phyloP scores from a whole-genome alignment of 2,888 invertebrate genomes.

The Odontothrips loti region DNA sequence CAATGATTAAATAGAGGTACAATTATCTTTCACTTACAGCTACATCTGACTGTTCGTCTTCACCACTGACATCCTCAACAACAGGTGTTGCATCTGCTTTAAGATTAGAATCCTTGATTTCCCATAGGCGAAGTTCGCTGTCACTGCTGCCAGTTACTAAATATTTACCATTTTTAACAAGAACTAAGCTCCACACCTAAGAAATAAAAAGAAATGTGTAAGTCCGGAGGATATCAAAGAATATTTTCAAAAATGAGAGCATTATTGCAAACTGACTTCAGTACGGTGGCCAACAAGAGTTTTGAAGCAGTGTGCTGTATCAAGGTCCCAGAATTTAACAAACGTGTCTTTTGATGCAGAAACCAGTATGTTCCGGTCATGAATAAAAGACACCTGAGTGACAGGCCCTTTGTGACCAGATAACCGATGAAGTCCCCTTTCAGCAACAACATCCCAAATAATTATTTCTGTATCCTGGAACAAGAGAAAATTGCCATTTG shows the following conservation, averaged over 20 bases:
- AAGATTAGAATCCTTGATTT: conserved; percentile 63
- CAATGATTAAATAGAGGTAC: conserved; percentile 28
- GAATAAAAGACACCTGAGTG: conserved; percentile 74
- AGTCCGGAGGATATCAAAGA: conserved; percentile 26
- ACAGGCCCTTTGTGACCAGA: conserved; percentile 88
- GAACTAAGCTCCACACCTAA: conserved; percentile 78
- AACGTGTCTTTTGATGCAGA: conserved; percentile 90
- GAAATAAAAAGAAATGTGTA: conserved; percentile 34
- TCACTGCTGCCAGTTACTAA: conserved; percentile 86
- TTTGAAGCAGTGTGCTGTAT: conserved; percentile 92
- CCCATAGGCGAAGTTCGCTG: conserved; percentile 80
- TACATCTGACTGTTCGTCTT: conserved; percentile 54
- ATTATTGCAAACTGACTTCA: conserved; percentile 55
- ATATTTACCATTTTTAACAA: conserved; percentile 73
- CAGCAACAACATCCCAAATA: conserved; percentile 90
- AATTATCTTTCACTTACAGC: conserved; percentile 48
- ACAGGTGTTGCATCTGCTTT: conserved; percentile 43
- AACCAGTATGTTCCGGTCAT: conserved; percentile 63
- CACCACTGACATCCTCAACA: conserved; percentile 48
- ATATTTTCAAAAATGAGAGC: conserved; percentile 26
- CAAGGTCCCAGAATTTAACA: conserved; percentile 96
- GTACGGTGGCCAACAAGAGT: conserved; percentile 84
- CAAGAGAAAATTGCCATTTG: conserved; percentile 31
- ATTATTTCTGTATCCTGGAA: conserved; percentile 86
- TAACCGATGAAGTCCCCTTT: conserved; percentile 82